Base-by-base conservation (phyloP, 2,888 invertebrate genomes). In the Fragum whitleyi region DNA sequence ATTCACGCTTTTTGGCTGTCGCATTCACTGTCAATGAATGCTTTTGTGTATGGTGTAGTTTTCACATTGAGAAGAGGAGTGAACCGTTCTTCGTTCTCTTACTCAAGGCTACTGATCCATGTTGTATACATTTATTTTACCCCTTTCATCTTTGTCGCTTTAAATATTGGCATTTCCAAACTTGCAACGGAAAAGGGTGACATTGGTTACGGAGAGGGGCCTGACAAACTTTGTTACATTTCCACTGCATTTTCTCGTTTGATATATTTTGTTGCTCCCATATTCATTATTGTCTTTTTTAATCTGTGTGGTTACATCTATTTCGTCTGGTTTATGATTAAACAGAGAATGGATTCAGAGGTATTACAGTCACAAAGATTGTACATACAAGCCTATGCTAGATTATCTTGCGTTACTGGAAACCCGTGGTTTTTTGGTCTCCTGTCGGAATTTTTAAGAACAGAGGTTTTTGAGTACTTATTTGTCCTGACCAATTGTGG, bases 1-100 rank as follows among this genome's bases (percentile, higher is more conserved):
- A 61, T 61, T 32, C 61, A 61, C 32, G 3, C 26, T 32, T 14
- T 61, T 5, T 61, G 61, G 61, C 16, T 61, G 19, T 2, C 61
- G 16, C 61, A 61, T 32, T 32, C 61, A 19, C 7, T 32, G 19
- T 26, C 61, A 14, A 61, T 61, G 61, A 61, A 29, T 61, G 32
- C 61, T n/a, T 61, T 61, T n/a, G 61, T 61, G 16, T 61, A 32
- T n/a, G 61, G 61, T 14, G 61, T 61, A 16, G 61, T 61, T 1
- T 19, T 61, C 32, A 61, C 26, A 32, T 29, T 61, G 19, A 14
- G 61, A 32, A 14, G n/a, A 11, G 19, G 61, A n/a, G 28, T 32
- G 26, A 19, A 32, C 11, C 29, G 19, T 32, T 32, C 61, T 7
- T 61, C 61, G 14, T 61, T 61, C 7, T 61, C 61, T 2, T 61